phyloP scores from a whole-genome alignment of 1,140 invertebrate species.

The Brachionus paranguensis region DNA sequence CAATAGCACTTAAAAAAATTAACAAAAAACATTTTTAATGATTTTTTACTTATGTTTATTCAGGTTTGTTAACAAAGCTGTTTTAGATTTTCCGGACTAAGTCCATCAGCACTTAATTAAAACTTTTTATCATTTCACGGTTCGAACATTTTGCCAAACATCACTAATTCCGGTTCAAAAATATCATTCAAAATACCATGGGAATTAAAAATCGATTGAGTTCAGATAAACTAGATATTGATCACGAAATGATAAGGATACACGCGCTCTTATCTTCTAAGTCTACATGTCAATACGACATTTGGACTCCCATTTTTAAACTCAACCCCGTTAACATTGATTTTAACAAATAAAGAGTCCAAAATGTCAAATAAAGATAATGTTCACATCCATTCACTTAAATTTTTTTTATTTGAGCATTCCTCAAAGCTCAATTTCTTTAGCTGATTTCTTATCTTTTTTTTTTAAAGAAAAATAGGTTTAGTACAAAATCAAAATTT shows the following conservation, averaged over 20 bases:
- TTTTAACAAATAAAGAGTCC: neutral
- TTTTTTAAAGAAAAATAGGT: slow-evolving; percentile 4
- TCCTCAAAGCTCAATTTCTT: neutral
- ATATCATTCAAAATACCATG: neutral
- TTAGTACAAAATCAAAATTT: slow-evolving; percentile 19
- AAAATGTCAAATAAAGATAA: neutral
- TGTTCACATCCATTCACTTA: neutral
- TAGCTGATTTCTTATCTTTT: neutral
- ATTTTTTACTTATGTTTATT: neutral
- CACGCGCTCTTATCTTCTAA: neutral
- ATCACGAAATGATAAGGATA: neutral
- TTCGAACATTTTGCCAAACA: neutral
- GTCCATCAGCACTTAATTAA: slow-evolving; percentile 2
- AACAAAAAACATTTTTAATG: neutral
- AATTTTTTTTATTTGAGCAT: neutral
- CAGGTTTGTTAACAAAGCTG: neutral
- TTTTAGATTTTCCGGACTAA: neutral
- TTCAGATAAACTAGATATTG: neutral
- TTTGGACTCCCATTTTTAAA: neutral
- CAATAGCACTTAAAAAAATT: neutral
- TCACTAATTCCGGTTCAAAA: neutral
- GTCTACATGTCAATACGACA: neutral
- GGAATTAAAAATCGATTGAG: neutral
- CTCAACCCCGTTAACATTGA: slow-evolving; percentile 9
- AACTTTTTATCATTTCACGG: slow-evolving; percentile 19